Evolutionary conservation across 2,797 vertebrate species (phyloP), one percentile per base, ranked within the genome.

Genomic region (Melopsittacus undulatus): DNA sequence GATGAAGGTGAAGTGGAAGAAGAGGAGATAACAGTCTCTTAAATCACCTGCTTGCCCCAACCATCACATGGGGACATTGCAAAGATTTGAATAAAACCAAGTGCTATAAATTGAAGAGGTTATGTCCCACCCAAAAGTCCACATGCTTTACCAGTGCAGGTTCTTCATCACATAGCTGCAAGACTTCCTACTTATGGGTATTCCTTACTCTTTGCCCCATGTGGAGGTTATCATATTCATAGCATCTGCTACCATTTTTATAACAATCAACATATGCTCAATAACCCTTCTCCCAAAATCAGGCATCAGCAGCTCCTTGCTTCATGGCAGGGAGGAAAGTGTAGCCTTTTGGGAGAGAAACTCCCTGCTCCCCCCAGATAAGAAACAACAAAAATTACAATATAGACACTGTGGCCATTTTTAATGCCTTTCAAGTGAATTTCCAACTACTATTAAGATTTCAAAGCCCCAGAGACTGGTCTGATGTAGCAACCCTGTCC

Each of bases 11-110:
- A 95, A 43, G 97, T 96, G 32, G 97, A 97, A 38, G 97, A 98
- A 36, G 97, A 99, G 98, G 99, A 99, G 96, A 99, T 99, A 91
- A 99, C 98, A 2, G 99, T 99, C 91, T 99, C 99, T 72, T 99
- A 99, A 98, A 63, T 85, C 54, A 22, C 74, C 42, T 51, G 52
- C 49, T 81, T 14, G n/a, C 45, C 59, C 73, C 61, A 3, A 3
- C 78, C 62, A 5, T 52, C 74, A 64, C 78, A 38, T 2, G 43
- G 90, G 83, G 93, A 97, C 89, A 88, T 42, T 97, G 87, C 91
- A 93, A 92, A 96, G 64, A 81, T 97, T 89, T 97, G 97, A 93
- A 95, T 94, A 94, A 52, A 81, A 23, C 46, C 54, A 79, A 97
- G 92, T 24, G 90, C 94, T 97, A 95, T 94, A 86, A 96, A 96